Conservation (phyloP, 2,888 invertebrate genomes). For the Aporophyla lueneburgensis region DNA sequence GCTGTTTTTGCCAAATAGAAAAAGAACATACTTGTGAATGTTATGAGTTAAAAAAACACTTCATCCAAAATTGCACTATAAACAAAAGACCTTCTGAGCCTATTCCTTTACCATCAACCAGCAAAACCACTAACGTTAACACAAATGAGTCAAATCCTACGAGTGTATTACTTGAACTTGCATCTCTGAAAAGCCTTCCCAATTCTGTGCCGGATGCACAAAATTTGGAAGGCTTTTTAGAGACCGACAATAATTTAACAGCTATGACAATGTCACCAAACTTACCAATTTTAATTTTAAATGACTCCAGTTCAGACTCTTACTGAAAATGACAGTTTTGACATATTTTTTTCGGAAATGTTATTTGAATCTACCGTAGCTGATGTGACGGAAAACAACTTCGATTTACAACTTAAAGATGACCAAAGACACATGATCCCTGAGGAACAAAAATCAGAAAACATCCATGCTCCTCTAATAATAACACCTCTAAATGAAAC, state of each 20-base stretch:
- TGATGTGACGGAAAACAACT: not conserved
- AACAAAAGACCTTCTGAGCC: not conserved
- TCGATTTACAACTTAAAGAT: not conserved
- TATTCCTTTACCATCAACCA: constrained; percentile 7
- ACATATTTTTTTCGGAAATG: not conserved
- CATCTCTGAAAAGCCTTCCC: too few species aligned
- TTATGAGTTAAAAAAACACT: constrained; percentile 14
- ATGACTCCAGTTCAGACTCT: not conserved
- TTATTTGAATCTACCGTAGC: not conserved
- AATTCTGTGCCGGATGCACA: too few species aligned
- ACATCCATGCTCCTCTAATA: not conserved
- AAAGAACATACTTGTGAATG: not conserved
- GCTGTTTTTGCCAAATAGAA: constrained; percentile 18
- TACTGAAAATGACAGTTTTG: not conserved
- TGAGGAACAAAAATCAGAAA: not conserved
- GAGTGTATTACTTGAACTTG: not conserved
- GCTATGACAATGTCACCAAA: not conserved
- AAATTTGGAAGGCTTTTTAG: not conserved
- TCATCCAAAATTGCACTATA: not conserved
- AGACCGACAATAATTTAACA: not conserved
- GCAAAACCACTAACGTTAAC: not conserved
- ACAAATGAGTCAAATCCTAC: not conserved
- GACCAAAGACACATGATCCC: not conserved
- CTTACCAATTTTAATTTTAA: not conserved
- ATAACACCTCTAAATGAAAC: not conserved